Percentiles rank a stretch among this genome's conserved stretches.
These are phyloP conservation scores for Norana najaformis DNA, from an alignment of 2,888 invertebrate genomes.

Conservation along the genomic window DNA sequence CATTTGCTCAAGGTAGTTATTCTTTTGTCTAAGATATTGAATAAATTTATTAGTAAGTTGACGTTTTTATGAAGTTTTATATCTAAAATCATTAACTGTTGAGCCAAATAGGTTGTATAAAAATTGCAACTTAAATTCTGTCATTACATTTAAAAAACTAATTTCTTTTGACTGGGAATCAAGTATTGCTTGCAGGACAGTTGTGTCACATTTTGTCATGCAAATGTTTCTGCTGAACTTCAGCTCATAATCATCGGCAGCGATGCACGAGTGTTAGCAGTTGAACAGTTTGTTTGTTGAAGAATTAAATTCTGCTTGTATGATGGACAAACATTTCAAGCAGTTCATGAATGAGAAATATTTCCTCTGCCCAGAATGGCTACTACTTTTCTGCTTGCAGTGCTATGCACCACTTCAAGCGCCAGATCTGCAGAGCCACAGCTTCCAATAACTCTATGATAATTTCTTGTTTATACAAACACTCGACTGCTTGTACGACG, in stretches of 20 bases:
- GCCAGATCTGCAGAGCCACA: constrained; percentile 47
- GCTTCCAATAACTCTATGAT: background rate
- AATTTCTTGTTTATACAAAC: background rate
- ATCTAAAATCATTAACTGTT: background rate
- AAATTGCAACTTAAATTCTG: background rate
- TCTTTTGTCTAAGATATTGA: background rate
- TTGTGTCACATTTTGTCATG: too few relatives aligned
- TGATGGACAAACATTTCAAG: background rate
- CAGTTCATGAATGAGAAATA: constrained; percentile 41
- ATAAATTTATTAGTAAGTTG: background rate
- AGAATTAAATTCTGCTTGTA: background rate
- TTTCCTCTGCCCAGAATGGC: constrained; percentile 58
- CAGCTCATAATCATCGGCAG: background rate
- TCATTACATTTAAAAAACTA: background rate
- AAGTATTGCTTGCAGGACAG: background rate
- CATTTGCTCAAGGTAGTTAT: background rate
- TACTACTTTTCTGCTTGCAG: constrained; percentile 53
- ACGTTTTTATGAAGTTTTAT: background rate
- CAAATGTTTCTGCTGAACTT: background rate
- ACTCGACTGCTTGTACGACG: background rate
- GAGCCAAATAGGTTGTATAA: too few relatives aligned
- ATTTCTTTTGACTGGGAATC: background rate
- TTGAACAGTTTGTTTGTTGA: background rate
- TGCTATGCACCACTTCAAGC: constrained; percentile 51
- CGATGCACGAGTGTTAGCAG: background rate